Evolutionary conservation across 2,113 vertebrate genomes (phyloP).

Genomic region (Elephantulus edwardii): DNA sequence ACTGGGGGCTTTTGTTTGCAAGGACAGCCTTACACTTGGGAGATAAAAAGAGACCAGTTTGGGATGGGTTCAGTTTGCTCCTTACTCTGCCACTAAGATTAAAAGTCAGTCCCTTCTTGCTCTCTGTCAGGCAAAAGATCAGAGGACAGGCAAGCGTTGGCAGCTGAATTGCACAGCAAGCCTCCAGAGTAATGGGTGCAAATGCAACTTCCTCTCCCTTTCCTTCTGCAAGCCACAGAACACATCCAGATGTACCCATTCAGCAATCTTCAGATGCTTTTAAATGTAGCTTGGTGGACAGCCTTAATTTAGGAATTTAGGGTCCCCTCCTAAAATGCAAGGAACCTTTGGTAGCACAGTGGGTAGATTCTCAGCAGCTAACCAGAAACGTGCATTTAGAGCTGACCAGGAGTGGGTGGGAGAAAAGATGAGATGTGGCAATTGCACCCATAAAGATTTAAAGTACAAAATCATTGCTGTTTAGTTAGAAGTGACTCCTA

Average conservation of each 20-base stretch:
- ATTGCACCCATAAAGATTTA: too few relatives aligned
- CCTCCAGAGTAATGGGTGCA: rapidly evolving
- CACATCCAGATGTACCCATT: neutral
- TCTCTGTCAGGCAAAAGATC: neutral
- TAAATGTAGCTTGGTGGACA: neutral
- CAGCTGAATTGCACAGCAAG: too few relatives aligned
- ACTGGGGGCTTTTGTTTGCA: neutral
- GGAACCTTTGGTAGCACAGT: neutral
- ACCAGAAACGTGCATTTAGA: too few relatives aligned
- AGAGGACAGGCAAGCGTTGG: neutral
- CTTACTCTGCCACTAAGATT: neutral
- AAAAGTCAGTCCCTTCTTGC: neutral
- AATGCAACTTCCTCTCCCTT: neutral
- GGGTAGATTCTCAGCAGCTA: too few relatives aligned
- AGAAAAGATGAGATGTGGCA: too few relatives aligned
- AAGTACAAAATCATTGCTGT: too few relatives aligned
- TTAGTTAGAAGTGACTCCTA: too few relatives aligned
- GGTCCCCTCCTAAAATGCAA: neutral
- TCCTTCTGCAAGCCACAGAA: neutral
- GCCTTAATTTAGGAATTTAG: neutral
- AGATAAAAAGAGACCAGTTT: neutral
- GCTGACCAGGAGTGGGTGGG: too few relatives aligned
- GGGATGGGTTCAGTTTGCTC: neutral
- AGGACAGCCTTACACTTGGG: neutral
- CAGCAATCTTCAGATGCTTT: neutral